Evolutionary conservation across 2,888 invertebrate species (phyloP), one percentile per base, ranked within the genome.

Genomic region (Omphaloscelis lunosa): DNA sequence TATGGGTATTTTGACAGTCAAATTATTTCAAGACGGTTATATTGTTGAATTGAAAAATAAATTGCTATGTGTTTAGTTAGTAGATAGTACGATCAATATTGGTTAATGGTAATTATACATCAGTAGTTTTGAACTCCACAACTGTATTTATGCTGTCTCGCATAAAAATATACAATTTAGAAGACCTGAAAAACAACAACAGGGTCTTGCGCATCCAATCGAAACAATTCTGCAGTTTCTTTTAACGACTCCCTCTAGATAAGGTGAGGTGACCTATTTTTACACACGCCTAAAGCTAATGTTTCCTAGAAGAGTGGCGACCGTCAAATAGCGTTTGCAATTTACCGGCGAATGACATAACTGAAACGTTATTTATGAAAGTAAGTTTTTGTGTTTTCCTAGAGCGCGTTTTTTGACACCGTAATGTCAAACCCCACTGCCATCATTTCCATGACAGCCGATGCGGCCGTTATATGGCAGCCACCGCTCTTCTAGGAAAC

Each of bases 1-100:
- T 62, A 80, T 75, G 56, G 27, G 15, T 34, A 41, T 70, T 70
- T 63, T 83, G 71, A 69, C 56, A 45, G n/a, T 15, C 27, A 48
- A 68, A 48, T 53, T 69, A 61, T 75, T 67, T 51, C 45, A 17
- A 58, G 62, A n/a, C 29, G 11, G 7, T 48, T 27, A 1, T 39
- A 29, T 66, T n/a, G 3, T 73, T 20, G 11, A 23, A 6, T 20
- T 27, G 15, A 69, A 17, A 69, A 69, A 23, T 0, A 48, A 61
- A 53, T 41, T 17, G 5, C 23, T 41, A 48, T 61, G 8, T 51
- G 17, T 27, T 20, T 41, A 61, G 15, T 59, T 29, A 29, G 45
- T 15, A 45, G 45, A 8, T 63, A 34, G 23, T 23, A 39, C 15
- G 1, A 41, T 41, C 9, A 23, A 39, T 63, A n/a, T 63, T n/a